Evolutionary conservation across 2,797 vertebrate species (phyloP).

Genomic region (Lateolabrax maculatus): DNA sequence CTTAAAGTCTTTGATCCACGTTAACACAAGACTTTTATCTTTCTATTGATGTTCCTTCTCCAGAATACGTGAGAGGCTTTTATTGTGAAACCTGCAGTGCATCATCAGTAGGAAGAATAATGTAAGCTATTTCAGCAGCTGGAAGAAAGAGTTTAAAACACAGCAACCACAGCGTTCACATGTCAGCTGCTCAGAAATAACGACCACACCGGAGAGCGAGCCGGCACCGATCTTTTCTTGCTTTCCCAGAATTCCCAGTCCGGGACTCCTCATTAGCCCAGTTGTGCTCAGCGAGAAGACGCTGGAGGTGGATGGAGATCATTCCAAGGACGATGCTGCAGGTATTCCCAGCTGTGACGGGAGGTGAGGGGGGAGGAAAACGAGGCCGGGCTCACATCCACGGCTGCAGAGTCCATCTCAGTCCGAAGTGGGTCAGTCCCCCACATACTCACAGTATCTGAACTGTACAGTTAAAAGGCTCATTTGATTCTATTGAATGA

Average conservation of each 20-base stretch:
- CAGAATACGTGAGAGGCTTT: not conserved
- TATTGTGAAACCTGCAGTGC: not conserved
- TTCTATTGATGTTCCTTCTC: not conserved
- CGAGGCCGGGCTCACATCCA: not conserved
- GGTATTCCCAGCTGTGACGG: conserved; percentile 11
- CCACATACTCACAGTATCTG: not conserved
- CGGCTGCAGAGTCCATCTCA: not conserved
- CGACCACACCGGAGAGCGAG: not conserved
- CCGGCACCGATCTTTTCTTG: too few species aligned
- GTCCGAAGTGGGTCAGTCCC: conserved; percentile 26
- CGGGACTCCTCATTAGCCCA: conserved; percentile 46
- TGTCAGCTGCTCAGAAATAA: conserved; percentile 29
- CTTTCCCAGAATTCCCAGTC: conserved; percentile 16
- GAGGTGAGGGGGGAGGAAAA: conserved; percentile 14
- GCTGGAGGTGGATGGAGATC: conserved; percentile 11
- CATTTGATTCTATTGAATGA: not conserved
- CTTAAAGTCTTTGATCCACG: not conserved
- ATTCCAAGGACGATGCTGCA: conserved; percentile 37
- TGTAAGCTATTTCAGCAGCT: too few species aligned
- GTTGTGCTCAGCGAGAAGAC: conserved; percentile 11
- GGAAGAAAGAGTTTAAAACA: too few species aligned
- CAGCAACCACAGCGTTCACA: not conserved
- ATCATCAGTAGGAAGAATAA: too few species aligned
- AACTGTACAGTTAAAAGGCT: not conserved
- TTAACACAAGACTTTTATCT: not conserved